Evolutionary conservation across 2,113 vertebrate species (phyloP), one percentile per base, ranked within the genome.

Genomic region (rabbit (Oryctolagus cuniculus)): DNA sequence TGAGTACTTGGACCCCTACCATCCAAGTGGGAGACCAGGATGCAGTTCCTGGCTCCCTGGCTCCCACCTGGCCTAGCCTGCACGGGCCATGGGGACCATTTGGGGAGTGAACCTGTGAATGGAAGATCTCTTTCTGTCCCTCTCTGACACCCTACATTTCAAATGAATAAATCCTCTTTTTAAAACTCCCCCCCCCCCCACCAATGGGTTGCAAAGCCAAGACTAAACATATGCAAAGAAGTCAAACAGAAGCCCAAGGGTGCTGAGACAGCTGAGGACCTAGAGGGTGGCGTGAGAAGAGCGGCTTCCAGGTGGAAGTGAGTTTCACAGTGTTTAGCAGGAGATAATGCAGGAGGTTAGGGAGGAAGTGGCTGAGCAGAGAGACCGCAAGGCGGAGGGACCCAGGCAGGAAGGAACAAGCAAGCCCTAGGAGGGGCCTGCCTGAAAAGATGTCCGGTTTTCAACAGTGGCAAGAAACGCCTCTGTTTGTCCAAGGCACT

Each of bases 141-240:
- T 58, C 55, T 19, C 55, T 58, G 55, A 21, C 55, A 58, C 19
- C 19, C 17, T 58, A 6, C 55, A 58, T 58, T 58, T 58, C 19
- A 19, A 58, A 58, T 58, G 55, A 58, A 58, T 58, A 58, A 58
- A 58, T 17, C 19, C 15, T 17, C 5, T 58, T 19, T 58, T 58
- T 21, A 58, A 44, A 44, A 44, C 44, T 7, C 44, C 44, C 44
- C n/a, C n/a, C n/a, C n/a, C n/a, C n/a, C n/a, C n/a, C n/a, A n/a
- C n/a, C 17, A 58, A 17, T 58, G 55, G 55, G 15, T 58, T 93
- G 79, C 72, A 95, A 95, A 92, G 36, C 19, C 58, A 24, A 8
- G 9, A 49, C 29, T 90, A 88, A 92, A 85, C 38, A 85, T 53
- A 72, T 44, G 63, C 44, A 90, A 96, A 88, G 27, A 87, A 95